phyloP scores from a whole-genome alignment of 2,888 invertebrate species.

The Parapristionchus giblindavisi region DNA sequence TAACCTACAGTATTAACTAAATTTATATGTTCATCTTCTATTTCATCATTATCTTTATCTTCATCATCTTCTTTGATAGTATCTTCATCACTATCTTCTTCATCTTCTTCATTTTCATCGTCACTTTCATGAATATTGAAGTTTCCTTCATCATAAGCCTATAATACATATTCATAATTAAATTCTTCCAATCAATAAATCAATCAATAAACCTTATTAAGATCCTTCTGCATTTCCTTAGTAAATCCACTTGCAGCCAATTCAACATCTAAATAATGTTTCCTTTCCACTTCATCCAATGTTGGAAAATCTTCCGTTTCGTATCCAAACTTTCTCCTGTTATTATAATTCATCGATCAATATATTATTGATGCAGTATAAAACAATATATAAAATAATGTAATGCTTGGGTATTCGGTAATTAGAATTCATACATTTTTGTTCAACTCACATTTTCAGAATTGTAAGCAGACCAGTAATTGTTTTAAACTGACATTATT shows the following conservation, averaged over 20 bases:
- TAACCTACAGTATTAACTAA: slow-evolving; percentile 9
- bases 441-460: too few species aligned
- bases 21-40: slow-evolving; percentile 9
- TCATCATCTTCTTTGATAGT: slow-evolving; percentile 30
- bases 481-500: too few species aligned
- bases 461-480: too few species aligned
- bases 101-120: slow-evolving; percentile 14
- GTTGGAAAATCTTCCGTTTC: slow-evolving; percentile 78
- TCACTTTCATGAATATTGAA: slow-evolving; percentile 56
- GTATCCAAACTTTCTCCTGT: slow-evolving; percentile 86
- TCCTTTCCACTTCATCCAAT: slow-evolving; percentile 73
- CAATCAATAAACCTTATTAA: slow-evolving; percentile 60
- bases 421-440: too few species aligned
- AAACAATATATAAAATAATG: too few species aligned
- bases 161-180: too few species aligned
- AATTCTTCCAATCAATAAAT: too few species aligned
- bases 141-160: slow-evolving; percentile 66
- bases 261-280: slow-evolving; percentile 86
- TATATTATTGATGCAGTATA: too few species aligned
- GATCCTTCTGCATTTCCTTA: slow-evolving; percentile 74
- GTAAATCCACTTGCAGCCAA: slow-evolving; percentile 89
- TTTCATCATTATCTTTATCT: slow-evolving; percentile 6
- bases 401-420: too few species aligned
- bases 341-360: slow-evolving; percentile 74
- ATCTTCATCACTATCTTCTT: slow-evolving; percentile 15